These are phyloP conservation scores for Melieria omissa DNA, from an alignment of 2,888 invertebrate species.

Conservation along the genomic window DNA sequence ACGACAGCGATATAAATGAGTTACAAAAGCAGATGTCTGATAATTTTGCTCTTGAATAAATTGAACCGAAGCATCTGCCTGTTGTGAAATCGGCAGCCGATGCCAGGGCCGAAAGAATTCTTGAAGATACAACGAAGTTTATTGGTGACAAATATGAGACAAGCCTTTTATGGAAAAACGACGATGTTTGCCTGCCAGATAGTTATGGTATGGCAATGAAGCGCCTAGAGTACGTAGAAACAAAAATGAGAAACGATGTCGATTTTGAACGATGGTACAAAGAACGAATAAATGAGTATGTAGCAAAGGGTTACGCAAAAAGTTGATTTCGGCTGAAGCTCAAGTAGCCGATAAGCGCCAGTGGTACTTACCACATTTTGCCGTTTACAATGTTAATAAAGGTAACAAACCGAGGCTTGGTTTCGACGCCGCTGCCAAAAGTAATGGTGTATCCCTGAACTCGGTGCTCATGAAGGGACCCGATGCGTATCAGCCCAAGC, in stretches of 20 bases:
- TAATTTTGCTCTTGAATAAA: background rate
- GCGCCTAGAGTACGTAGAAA: constrained; percentile 27
- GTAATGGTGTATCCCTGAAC: constrained; percentile 47
- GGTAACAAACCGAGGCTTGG: constrained; percentile 9
- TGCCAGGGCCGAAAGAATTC: background rate
- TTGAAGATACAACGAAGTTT: constrained; percentile 3
- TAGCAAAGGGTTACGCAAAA: constrained; percentile 34
- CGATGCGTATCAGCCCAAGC: constrained; percentile 45
- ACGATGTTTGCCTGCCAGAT: constrained; percentile 1
- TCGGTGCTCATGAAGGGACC: constrained; percentile 53
- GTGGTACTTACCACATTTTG: constrained; percentile 17
- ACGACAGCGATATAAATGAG: background rate
- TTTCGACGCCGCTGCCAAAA: background rate
- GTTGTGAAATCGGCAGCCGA: background rate
- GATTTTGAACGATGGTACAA: constrained; percentile 23
- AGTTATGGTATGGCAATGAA: constrained; percentile 26
- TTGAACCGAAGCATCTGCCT: background rate
- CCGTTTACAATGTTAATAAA: constrained; percentile 13
- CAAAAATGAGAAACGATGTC: constrained; percentile 28
- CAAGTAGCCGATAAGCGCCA: background rate
- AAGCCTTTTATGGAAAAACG: constrained; percentile 28
- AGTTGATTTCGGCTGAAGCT: constrained; percentile 17
- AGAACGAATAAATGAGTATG: constrained; percentile 28
- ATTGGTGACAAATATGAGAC: constrained; percentile 12
- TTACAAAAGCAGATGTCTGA: background rate